Percentiles rank a stretch among this genome's conserved stretches.
Evolutionary conservation across 2,113 vertebrate genomes (phyloP).

Genomic region (Scortum barcoo): DNA sequence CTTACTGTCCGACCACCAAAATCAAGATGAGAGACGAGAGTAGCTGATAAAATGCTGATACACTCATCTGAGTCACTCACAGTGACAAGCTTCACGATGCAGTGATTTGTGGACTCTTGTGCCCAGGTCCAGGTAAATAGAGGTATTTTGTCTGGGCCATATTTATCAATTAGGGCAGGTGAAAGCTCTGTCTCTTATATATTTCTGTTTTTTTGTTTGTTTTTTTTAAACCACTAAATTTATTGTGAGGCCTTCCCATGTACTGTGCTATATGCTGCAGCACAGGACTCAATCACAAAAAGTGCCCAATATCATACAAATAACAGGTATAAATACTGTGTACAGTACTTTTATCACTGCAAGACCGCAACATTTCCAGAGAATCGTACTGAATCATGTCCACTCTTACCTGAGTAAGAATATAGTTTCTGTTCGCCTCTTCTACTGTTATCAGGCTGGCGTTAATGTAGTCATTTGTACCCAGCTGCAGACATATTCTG

Average conservation of each 20-base stretch:
- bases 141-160: neutral
- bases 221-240: neutral
- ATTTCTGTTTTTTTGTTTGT: neutral
- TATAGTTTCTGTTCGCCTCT: slow-evolving; percentile 96
- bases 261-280: no score
- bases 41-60: neutral
- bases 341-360: neutral
- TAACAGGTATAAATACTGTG: neutral
- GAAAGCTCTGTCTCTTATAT: neutral
- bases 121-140: no score
- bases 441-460: slow-evolving; percentile 96
- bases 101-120: neutral
- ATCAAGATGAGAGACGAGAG: neutral
- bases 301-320: neutral
- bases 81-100: neutral
- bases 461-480: slow-evolving; percentile 96
- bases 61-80: neutral
- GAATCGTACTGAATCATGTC: neutral
- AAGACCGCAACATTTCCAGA: neutral
- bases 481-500: slow-evolving; percentile 94
- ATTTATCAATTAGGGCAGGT: neutral
- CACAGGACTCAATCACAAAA: neutral
- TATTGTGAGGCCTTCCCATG: neutral
- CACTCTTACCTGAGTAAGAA: slow-evolving; percentile 94
- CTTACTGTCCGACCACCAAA: neutral